Conservation (phyloP, 2,888 invertebrate species). For the Microctonus brassicae region DNA sequence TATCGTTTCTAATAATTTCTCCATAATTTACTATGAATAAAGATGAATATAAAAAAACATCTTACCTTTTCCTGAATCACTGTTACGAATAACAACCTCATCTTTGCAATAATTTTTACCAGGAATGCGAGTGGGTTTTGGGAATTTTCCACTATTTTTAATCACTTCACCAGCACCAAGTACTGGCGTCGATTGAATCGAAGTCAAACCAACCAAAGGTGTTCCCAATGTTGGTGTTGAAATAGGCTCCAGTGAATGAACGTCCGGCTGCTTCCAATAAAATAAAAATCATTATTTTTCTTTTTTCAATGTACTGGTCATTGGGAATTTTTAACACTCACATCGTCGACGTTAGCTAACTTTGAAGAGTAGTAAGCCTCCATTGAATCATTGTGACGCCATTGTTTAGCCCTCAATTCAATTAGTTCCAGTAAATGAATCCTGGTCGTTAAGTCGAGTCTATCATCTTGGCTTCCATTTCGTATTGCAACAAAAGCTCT, state of each 20-base stretch:
- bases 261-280: constrained; percentile 37
- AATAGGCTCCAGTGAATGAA: constrained; percentile 56
- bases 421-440: constrained; percentile 92
- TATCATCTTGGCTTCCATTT: constrained; percentile 90
- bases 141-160: constrained; percentile 89
- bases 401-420: constrained; percentile 91
- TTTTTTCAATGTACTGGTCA: constrained; percentile 16
- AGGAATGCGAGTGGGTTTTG: constrained; percentile 89
- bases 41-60: constrained; percentile 26
- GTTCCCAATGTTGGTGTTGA: constrained; percentile 56
- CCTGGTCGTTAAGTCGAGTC: constrained; percentile 87
- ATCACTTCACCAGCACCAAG: constrained; percentile 87
- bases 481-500: constrained; percentile 86
- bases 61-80: constrained; percentile 95
- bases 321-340: constrained; percentile 39
- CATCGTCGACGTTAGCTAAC: constrained; percentile 67
- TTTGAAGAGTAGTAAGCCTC: constrained; percentile 82
- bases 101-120: constrained; percentile 96
- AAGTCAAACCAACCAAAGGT: constrained; percentile 59
- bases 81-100: constrained; percentile 94
- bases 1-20: constrained; percentile 21
- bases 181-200: constrained; percentile 74
- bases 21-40: constrained; percentile 17
- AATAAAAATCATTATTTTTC: constrained; percentile 29
- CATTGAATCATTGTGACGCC: constrained; percentile 89